Percentiles rank a stretch among this genome's conserved stretches.
These are phyloP conservation scores for Tetropium fuscum DNA, from an alignment of 2,888 invertebrate genomes.

Conservation along the genomic window DNA sequence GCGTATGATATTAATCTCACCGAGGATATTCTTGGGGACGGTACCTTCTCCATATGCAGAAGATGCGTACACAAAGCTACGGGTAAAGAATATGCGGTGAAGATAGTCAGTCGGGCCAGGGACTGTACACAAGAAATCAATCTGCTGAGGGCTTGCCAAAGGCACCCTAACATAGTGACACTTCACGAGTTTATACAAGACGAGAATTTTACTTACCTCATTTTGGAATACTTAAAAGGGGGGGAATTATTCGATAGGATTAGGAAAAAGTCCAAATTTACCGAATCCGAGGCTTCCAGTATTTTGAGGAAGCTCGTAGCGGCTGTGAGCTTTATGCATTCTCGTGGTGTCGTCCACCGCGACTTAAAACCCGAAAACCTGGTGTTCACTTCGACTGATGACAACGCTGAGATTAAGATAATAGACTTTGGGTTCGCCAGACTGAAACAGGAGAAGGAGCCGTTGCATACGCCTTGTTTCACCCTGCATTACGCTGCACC, in stretches of 20 bases:
- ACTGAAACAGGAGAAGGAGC: slow-evolving; percentile 73
- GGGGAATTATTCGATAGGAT: slow-evolving; percentile 84
- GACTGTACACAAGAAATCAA: slow-evolving; percentile 82
- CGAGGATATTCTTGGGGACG: slow-evolving; percentile 84
- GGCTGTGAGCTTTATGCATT: slow-evolving; percentile 89
- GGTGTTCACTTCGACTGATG: slow-evolving; percentile 72
- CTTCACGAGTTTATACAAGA: slow-evolving; percentile 88
- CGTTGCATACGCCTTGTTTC: slow-evolving; percentile 88
- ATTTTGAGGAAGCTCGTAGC: slow-evolving; percentile 86
- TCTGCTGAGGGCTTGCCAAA: slow-evolving; percentile 85
- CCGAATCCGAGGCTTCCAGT: slow-evolving; percentile 82
- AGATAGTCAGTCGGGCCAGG: slow-evolving; percentile 79
- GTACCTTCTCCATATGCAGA: slow-evolving; percentile 90
- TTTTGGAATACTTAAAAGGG: slow-evolving; percentile 87
- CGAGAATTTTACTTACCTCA: slow-evolving; percentile 86
- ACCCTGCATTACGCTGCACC: slow-evolving; percentile 96
- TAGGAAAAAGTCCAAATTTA: slow-evolving; percentile 74
- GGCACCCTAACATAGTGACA: slow-evolving; percentile 88
- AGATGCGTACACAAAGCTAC: slow-evolving; percentile 76
- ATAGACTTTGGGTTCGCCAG: slow-evolving; percentile 98
- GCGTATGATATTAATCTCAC: slow-evolving; percentile 81
- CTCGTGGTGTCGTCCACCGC: slow-evolving; percentile 86
- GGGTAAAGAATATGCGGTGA: slow-evolving; percentile 86
- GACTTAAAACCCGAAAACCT: slow-evolving; percentile 95
- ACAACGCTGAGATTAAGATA: slow-evolving; percentile 78